Conservation (phyloP, 2,797 vertebrate genomes). For the Hafferia zeledoni region DNA sequence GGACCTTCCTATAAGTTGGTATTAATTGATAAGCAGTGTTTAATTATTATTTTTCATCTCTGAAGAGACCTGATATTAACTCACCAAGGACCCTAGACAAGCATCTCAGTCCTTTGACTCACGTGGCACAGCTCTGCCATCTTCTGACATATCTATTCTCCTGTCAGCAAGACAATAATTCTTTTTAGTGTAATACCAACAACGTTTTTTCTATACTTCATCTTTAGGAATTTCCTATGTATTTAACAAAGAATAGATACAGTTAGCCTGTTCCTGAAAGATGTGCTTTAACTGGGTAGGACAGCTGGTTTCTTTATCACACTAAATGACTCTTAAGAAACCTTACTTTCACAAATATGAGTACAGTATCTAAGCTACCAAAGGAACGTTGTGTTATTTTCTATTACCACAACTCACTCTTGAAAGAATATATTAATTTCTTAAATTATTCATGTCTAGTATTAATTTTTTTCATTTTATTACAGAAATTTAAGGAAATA, state of each 20-base stretch:
- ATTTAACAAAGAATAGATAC: background rate
- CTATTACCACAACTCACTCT: background rate
- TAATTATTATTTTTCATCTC: conserved; percentile 83
- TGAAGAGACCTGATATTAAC: conserved; percentile 77
- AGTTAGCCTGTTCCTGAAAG: background rate
- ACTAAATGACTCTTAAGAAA: background rate
- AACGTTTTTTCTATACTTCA: conserved; percentile 1
- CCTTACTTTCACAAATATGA: background rate
- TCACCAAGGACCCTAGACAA: conserved; percentile 67
- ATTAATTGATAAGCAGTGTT: conserved; percentile 81
- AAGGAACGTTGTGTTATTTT: background rate
- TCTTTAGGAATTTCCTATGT: conserved; percentile 1
- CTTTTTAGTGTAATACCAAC: background rate
- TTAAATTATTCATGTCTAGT: background rate
- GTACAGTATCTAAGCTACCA: background rate
- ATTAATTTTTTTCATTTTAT: background rate
- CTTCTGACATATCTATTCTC: conserved; percentile 55
- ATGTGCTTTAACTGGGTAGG: background rate
- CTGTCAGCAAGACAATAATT: conserved; percentile 25
- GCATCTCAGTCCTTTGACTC: conserved; percentile 59
- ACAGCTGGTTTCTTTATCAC: background rate
- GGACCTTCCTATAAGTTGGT: conserved; percentile 76
- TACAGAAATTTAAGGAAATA: background rate
- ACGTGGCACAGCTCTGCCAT: conserved; percentile 68
- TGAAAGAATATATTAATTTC: background rate